Percentiles rank a stretch among this genome's conserved stretches.
Conservation (phyloP, 1,140 invertebrate genomes). For the Listronotus bonariensis region DNA sequence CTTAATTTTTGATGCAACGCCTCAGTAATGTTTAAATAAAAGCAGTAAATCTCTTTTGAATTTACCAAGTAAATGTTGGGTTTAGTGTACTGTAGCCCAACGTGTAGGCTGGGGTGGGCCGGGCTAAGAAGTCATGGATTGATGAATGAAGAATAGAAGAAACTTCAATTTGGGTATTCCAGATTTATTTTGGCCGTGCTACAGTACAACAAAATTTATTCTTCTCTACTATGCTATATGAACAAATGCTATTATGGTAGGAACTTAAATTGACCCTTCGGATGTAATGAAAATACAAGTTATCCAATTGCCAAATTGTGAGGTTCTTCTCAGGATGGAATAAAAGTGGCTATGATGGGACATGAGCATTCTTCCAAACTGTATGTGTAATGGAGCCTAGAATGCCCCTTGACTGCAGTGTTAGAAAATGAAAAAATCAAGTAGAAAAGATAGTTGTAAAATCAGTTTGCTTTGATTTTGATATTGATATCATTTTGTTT, state of each 20-base stretch:
- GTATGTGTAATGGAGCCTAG: conserved; percentile 49
- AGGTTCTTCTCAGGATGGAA: conserved; percentile 18
- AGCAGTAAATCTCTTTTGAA: not conserved
- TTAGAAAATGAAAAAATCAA: conserved; percentile 3
- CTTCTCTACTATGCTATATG: not conserved
- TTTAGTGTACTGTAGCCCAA: conserved; percentile 55
- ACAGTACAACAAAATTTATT: conserved; percentile 54
- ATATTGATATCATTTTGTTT: too few species aligned
- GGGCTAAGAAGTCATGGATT: conserved; percentile 48
- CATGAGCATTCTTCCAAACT: conserved; percentile 39
- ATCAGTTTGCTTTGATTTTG: not conserved
- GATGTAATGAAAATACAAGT: conserved; percentile 14
- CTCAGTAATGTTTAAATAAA: not conserved
- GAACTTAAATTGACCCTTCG: not conserved
- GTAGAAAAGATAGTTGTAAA: conserved; percentile 21
- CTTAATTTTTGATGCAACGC: not conserved
- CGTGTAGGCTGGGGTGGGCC: conserved; percentile 48
- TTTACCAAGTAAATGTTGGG: not conserved
- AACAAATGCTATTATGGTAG: not conserved
- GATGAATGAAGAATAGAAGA: conserved; percentile 8
- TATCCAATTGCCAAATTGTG: conserved; percentile 1
- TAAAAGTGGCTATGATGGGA: conserved; percentile 38
- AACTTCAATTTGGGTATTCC: not conserved
- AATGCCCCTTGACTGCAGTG: conserved; percentile 43
- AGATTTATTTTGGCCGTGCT: conserved; percentile 49